Conservation (phyloP, 1,140 invertebrate species). For the Lepidurus arcticus region DNA sequence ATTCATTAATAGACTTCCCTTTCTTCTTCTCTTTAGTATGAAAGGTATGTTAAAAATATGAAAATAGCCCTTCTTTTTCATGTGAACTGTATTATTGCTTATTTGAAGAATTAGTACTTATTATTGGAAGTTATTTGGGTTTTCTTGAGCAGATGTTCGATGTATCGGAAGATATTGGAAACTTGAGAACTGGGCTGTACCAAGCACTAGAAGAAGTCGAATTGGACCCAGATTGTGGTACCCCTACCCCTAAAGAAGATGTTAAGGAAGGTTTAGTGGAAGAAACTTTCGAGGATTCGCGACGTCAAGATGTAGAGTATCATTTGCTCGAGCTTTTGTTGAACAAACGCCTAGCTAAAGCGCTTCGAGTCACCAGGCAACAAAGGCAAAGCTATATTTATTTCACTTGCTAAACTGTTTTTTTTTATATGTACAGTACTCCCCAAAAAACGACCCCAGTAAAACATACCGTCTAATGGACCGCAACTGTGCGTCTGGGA, state of each 20-base stretch:
- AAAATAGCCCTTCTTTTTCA: too few relatives aligned
- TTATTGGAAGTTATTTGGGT: slow-evolving; percentile 20
- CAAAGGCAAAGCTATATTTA: slow-evolving; percentile 22
- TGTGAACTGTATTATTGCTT: too few relatives aligned
- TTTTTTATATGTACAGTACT: too few relatives aligned
- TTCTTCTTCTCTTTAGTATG: too few relatives aligned
- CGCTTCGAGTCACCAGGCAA: slow-evolving; percentile 25
- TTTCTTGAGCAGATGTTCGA: slow-evolving; percentile 42
- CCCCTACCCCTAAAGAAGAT: slow-evolving; percentile 8
- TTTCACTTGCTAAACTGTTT: not conserved
- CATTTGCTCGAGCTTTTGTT: slow-evolving; percentile 32
- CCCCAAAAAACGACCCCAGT: too few relatives aligned
- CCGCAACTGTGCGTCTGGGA: too few relatives aligned
- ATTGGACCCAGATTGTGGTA: slow-evolving; percentile 25
- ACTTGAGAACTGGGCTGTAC: slow-evolving; percentile 43
- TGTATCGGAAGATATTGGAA: slow-evolving; percentile 44
- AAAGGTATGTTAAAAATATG: too few relatives aligned
- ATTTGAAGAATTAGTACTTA: not conserved
- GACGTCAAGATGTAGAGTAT: slow-evolving; percentile 33
- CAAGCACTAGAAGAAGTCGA: slow-evolving; percentile 44
- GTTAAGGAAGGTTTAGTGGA: not conserved
- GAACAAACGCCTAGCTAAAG: slow-evolving; percentile 33
- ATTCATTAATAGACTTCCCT: slow-evolving; percentile 34
- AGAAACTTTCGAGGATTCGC: not conserved
- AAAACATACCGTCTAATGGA: too few relatives aligned